Base-by-base conservation (phyloP, 2,797 vertebrate species). In the Coranthus polyacanthus region DNA sequence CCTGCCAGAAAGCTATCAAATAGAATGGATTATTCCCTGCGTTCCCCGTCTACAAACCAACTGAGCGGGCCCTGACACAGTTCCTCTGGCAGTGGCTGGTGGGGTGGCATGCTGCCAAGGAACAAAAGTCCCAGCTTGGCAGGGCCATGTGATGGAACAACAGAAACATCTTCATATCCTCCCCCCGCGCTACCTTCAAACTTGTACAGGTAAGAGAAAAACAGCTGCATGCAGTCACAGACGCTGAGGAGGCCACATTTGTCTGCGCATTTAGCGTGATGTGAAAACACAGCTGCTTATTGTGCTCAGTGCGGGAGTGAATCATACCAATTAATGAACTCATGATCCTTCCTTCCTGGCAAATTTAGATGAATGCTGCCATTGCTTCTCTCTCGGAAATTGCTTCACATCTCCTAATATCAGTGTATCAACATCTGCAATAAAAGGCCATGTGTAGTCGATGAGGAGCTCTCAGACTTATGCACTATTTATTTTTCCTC, bases 1-100 rank as follows among this genome's bases (percentile, higher is more conserved):
- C 58, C 45, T 89, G 83, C 83, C 79, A 84, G 75, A 67, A 59
- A 75, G 53, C 79, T 71, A 83, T 92, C 86, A 89, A 80, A 86
- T 72, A 65, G 74, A 86, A 89, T 82, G 78, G 79, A 89, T 90
- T 69, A 81, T 87, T 82, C 68, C 42, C 61, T 38, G 61, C 47
- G 53, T 81, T 82, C 65, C 53, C 55, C 50, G 67, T 88, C 79
- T 79, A 56, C 66, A 76, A 76, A 79, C 79, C 68, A 66, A 74
- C 78, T 59, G 78, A 87, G 68, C 17, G 37, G 75, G 85, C 66
- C 75, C 55, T 78, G 86, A 90, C 84, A 89, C 78, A 63, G 51
- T 76, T 89, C 79, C 68, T 75, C 81, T 81, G 88, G 80, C 79
- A 68, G 68, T 42, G 71, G 79, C 76, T 87, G 82, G 66, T 39